phyloP scores from a whole-genome alignment of 23 tunicate genomes.

The Corella eumyota region DNA sequence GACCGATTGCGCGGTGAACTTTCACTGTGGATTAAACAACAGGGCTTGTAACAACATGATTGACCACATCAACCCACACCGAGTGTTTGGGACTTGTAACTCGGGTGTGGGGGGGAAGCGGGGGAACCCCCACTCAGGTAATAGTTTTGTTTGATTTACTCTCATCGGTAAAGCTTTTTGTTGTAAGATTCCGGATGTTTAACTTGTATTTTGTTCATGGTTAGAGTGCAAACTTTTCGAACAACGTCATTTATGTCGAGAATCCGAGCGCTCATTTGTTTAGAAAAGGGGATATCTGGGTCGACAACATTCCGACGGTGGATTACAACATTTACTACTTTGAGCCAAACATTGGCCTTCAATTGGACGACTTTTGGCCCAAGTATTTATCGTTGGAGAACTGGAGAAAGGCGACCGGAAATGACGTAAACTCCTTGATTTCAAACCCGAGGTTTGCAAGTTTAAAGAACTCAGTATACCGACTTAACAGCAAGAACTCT shows the following conservation, averaged over 20 bases:
- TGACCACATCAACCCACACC: conserved; percentile 14
- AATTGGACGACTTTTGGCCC: conserved; percentile 8
- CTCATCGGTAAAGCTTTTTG: too few relatives aligned
- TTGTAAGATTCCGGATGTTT: too few relatives aligned
- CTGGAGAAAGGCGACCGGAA: conserved; percentile 4
- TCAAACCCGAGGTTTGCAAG: conserved; percentile 13
- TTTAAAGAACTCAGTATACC: conserved; percentile 1
- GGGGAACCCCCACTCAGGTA: conserved; percentile 26
- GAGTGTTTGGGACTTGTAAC: conserved; percentile 55
- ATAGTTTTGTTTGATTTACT: too few relatives aligned
- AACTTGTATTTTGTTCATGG: too few relatives aligned
- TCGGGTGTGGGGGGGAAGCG: conserved; percentile 12
- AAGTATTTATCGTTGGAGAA: conserved; percentile 2
- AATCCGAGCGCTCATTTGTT: conserved; percentile 3
- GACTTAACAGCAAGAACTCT: conserved; percentile 4
- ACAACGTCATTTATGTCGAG: conserved; percentile 12
- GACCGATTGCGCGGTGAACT: conserved; percentile 30
- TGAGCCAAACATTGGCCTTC: neutral
- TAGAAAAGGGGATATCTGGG: conserved; percentile 9
- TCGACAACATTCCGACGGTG: conserved; percentile 6
- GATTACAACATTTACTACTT: conserved; percentile 17
- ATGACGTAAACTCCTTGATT: conserved; percentile 2
- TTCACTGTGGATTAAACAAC: conserved; percentile 61
- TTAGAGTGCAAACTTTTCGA: too few relatives aligned
- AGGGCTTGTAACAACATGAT: conserved; percentile 41